These are phyloP conservation scores for Rhodophaea formosa DNA, from an alignment of 2,888 invertebrate genomes.

Conservation along the genomic window DNA sequence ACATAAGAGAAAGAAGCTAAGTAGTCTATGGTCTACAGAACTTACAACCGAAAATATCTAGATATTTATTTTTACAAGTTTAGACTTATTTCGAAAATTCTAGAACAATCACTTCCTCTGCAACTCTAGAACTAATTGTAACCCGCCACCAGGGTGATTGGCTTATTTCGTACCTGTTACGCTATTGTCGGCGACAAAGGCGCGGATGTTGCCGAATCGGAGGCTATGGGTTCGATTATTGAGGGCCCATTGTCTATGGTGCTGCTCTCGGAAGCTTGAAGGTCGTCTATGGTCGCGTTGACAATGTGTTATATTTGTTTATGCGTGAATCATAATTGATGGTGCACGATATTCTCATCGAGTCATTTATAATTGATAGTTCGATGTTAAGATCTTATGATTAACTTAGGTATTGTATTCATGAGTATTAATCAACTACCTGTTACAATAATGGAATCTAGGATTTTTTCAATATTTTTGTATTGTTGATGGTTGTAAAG, in stretches of 20 bases:
- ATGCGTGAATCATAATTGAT: neutral
- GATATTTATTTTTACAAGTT: neutral
- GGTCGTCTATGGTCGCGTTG: neutral
- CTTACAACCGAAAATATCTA: no score
- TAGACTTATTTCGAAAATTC: neutral
- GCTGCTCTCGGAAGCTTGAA: constrained; percentile 6
- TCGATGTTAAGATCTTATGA: no score
- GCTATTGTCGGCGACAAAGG: constrained; percentile 17
- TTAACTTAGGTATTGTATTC: no score
- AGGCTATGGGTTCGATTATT: constrained; percentile 15
- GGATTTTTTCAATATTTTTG: no score
- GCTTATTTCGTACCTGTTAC: constrained; percentile 17
- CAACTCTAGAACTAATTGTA: constrained; percentile 10
- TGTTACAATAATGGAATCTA: no score
- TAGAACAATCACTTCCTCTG: constrained; percentile 11
- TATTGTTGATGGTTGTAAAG: no score
- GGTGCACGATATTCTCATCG: neutral
- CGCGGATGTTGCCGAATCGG: constrained; percentile 13
- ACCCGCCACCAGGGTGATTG: constrained; percentile 19
- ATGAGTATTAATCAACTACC: no score
- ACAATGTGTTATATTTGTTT: neutral
- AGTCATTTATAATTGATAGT: no score
- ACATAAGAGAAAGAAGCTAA: no score
- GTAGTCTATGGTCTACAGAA: no score
- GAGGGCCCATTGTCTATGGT: constrained; percentile 13